Evolutionary conservation across 1,140 invertebrate species (phyloP).

Genomic region (Penaeus chinensis): DNA sequence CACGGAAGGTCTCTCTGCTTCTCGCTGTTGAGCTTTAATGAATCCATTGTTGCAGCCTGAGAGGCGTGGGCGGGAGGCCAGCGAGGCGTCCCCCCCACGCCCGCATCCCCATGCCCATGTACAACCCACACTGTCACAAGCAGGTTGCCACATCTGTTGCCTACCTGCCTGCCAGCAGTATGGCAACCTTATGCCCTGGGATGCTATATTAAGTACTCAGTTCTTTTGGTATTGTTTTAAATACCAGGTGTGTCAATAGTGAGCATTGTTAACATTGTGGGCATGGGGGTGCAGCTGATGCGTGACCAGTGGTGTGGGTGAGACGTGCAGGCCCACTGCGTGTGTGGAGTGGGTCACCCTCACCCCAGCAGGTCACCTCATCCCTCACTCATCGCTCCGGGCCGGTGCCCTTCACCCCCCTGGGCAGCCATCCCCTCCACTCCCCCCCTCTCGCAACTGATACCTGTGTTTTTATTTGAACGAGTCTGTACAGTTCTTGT

Average conservation of each 20-base stretch:
- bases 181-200: conserved; percentile 37
- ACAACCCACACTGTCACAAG: conserved; percentile 29
- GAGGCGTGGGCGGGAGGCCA: conserved; percentile 6
- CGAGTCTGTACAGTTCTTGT: conserved; percentile 46
- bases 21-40: conserved; percentile 52
- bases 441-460: conserved; percentile 45
- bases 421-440: conserved; percentile 8
- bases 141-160: conserved; percentile 39
- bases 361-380: conserved; percentile 18
- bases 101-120: conserved; percentile 32
- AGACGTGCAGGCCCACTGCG: conserved; percentile 15
- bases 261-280: conserved; percentile 40
- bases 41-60: conserved; percentile 40
- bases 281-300: conserved; percentile 31
- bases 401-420: conserved; percentile 23
- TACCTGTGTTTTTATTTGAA: conserved; percentile 55
- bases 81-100: conserved; percentile 9
- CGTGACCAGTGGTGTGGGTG: conserved; percentile 26
- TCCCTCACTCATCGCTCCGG: conserved; percentile 31
- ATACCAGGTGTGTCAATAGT: conserved; percentile 42
- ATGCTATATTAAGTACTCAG: conserved; percentile 36
- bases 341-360: conserved; percentile 1
- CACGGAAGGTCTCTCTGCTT: conserved; percentile 48
- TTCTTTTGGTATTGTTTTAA: conserved; percentile 52
- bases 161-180: conserved; percentile 42